A percentile compares a stretch with the other conserved stretches of the same genome.
phyloP scores from a whole-genome alignment of 1,140 invertebrate genomes.

The Atta cephalotes region DNA sequence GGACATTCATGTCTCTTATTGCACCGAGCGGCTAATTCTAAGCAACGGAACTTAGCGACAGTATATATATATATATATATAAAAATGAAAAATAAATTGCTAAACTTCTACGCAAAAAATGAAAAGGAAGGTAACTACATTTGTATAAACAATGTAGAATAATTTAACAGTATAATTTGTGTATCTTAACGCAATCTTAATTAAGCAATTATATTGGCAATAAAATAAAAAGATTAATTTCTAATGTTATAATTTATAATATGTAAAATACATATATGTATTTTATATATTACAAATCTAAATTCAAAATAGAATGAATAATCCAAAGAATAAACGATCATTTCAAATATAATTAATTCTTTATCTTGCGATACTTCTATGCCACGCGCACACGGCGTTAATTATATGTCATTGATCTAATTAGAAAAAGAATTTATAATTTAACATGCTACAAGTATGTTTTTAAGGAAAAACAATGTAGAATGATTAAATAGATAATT shows the following conservation, averaged over 20 bases:
- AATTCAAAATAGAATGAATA: constrained; percentile 7
- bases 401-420: background rate
- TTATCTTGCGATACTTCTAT: background rate
- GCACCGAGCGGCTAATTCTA: background rate
- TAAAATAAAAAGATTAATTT: background rate
- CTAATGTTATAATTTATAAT: background rate
- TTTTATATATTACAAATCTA: background rate
- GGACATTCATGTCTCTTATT: constrained; percentile 17
- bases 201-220: background rate
- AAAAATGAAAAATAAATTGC: background rate
- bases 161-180: background rate
- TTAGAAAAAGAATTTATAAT: background rate
- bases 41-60: background rate
- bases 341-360: background rate
- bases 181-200: background rate
- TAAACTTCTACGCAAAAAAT: background rate
- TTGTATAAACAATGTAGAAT: background rate
- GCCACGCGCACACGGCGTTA: background rate
- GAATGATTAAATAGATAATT: background rate
- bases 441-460: background rate
- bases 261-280: background rate
- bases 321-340: background rate
- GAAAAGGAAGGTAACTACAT: background rate
- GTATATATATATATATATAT: too few relatives aligned
- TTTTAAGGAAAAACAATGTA: background rate